Conservation (phyloP, 2,888 invertebrate genomes). For the Papilio demoleus region DNA sequence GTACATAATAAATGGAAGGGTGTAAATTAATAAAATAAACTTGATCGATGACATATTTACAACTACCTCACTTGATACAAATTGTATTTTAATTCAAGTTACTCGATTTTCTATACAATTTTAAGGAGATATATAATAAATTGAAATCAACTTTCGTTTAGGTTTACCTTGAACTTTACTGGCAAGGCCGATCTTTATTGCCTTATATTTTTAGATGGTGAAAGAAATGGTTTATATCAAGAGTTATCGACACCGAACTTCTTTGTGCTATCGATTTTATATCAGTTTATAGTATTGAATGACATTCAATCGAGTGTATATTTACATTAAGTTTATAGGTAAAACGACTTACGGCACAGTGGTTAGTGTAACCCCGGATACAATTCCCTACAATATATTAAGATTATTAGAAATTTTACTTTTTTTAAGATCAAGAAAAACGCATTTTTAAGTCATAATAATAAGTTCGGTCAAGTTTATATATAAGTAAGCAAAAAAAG, state of each 20-base stretch:
- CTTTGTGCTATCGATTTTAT: not conserved
- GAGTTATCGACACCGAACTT: conserved; percentile 7
- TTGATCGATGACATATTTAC: no score
- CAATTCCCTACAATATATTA: not conserved
- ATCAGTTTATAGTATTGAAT: not conserved
- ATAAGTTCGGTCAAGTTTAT: not conserved
- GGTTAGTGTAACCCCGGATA: not conserved
- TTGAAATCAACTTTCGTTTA: not conserved
- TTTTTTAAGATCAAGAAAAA: no score
- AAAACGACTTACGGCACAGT: not conserved
- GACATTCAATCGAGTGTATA: not conserved
- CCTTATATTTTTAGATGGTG: conserved; percentile 7
- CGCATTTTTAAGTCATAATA: not conserved
- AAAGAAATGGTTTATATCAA: conserved; percentile 17
- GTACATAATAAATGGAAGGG: no score
- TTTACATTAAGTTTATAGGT: not conserved
- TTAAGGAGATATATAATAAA: not conserved
- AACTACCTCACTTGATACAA: no score
- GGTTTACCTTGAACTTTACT: conserved; percentile 8
- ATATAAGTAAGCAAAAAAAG: not conserved
- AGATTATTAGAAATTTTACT: no score
- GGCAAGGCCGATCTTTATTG: conserved; percentile 21
- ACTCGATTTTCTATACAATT: not conserved
- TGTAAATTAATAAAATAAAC: no score
- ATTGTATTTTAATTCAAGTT: no score